Base-by-base conservation (phyloP, 2,113 vertebrate genomes). In the Euleptes europaea region DNA sequence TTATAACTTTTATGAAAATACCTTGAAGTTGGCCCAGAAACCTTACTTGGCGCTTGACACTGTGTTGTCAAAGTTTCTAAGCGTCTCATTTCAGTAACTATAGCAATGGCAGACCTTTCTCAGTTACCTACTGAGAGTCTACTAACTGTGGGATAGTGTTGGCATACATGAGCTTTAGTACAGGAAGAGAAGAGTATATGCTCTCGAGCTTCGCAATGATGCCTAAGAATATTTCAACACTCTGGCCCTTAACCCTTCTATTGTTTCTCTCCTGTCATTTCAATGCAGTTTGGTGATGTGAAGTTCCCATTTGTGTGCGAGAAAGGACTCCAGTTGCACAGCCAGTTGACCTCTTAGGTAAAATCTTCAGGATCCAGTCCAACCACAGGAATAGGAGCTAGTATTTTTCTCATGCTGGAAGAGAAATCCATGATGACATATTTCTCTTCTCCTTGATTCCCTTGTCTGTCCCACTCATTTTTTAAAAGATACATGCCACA, bases 131-230 rank as follows among this genome's bases (percentile, higher is more conserved):
- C 42, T n/a, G 86, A 84, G 88, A 23, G 76, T 57, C 86, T 89
- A 86, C 91, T 90, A 94, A 83, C 71, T 87, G 92, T 87, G 86
- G 60, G 88, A 87, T 86, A 88, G 81, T 89, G 81, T 85, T 89
- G 85, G 44, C 74, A 88, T 86, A 67, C 84, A 87, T 90, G 88
- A 84, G 44, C 44, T 44, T 4, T 44, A 44, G 67, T 44, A 78
- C 84, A 93, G 91, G 90, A 93, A 91, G 94, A 94, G 90, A 93
- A 91, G 93, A 94, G 88, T 85, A 82, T 92, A 86, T 88, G 92
- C 88, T 91, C 92, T 92, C 86, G 85, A 94, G 89, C 90, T 90
- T 90, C 90, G 86, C 90, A 90, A 74, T 88, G 86, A 80, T 88
- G 84, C 0, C 0, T 90, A 86, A 90, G 82, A 91, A 93, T 92